A percentile compares a stretch with the other conserved stretches of the same genome.
These are phyloP conservation scores for Ceyx margarethae DNA, from an alignment of 2,113 vertebrate species.

Conservation along the genomic window DNA sequence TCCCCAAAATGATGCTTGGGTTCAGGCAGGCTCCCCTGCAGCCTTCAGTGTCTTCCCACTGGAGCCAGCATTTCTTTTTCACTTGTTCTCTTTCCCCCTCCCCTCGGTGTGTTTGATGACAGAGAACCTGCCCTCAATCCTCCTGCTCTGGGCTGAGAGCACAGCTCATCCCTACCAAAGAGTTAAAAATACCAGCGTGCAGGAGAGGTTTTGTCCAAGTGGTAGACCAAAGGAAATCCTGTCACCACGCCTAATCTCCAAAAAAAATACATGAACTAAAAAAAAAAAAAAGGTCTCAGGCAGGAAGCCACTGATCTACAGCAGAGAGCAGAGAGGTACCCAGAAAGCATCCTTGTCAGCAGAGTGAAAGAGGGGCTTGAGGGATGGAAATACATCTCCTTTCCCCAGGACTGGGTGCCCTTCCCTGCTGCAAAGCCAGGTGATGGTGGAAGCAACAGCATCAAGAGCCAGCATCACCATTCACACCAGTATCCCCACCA, in stretches of 20 bases:
- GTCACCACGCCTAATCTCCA: slow-evolving; percentile 54
- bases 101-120: neutral
- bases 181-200: neutral
- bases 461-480: neutral
- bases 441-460: neutral
- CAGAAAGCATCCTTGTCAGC: neutral
- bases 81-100: neutral
- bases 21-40: neutral
- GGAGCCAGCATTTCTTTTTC: neutral
- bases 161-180: neutral
- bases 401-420: neutral
- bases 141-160: accelerated
- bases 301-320: slow-evolving; percentile 39
- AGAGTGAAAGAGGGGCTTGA: neutral
- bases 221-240: slow-evolving; percentile 65
- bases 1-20: neutral
- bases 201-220: slow-evolving; percentile 25
- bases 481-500: neutral
- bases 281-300: neutral
- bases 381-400: neutral
- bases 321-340: neutral
- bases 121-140: neutral
- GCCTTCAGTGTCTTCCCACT: neutral
- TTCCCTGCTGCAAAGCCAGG: neutral
- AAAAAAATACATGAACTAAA: neutral